Evolutionary conservation across 2,113 vertebrate species (phyloP).

Genomic region (Rana temporaria): DNA sequence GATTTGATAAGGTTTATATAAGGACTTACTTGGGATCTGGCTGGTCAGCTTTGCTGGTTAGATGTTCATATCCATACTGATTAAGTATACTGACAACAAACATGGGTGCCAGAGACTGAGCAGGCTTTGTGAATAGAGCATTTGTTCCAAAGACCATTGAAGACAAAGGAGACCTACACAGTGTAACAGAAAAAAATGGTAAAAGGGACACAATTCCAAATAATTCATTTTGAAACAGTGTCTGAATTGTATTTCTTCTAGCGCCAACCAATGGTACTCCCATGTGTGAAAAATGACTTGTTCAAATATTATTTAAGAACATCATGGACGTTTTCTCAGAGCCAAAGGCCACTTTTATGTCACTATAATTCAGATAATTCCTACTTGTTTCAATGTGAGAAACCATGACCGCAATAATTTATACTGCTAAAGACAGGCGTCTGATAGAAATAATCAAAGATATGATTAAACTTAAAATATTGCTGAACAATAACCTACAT

Average conservation of each 20-base stretch:
- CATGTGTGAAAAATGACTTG: too few species aligned
- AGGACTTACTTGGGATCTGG: slow-evolving; percentile 72
- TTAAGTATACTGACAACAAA: slow-evolving; percentile 81
- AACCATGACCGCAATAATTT: too few species aligned
- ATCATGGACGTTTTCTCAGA: too few species aligned
- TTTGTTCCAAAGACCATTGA: slow-evolving; percentile 92
- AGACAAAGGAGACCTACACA: slow-evolving; percentile 82
- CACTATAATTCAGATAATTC: too few species aligned
- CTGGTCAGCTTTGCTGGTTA: slow-evolving; percentile 66
- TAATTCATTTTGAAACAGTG: background rate
- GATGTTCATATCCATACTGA: slow-evolving; percentile 82
- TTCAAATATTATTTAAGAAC: too few species aligned
- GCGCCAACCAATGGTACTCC: background rate
- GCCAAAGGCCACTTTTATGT: too few species aligned
- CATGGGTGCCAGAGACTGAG: slow-evolving; percentile 88
- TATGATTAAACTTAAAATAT: too few species aligned
- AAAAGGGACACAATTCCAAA: background rate
- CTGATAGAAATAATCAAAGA: too few species aligned
- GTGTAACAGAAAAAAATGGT: slow-evolving; percentile 35
- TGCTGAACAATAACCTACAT: background rate
- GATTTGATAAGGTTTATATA: too few species aligned
- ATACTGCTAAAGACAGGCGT: too few species aligned
- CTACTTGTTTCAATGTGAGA: too few species aligned
- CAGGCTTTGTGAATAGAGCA: slow-evolving; percentile 89
- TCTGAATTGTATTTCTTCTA: background rate